A percentile compares a stretch with the other conserved stretches of the same genome.
These are phyloP conservation scores for Arge pagana DNA, from an alignment of 2,888 invertebrate species.

Conservation along the genomic window DNA sequence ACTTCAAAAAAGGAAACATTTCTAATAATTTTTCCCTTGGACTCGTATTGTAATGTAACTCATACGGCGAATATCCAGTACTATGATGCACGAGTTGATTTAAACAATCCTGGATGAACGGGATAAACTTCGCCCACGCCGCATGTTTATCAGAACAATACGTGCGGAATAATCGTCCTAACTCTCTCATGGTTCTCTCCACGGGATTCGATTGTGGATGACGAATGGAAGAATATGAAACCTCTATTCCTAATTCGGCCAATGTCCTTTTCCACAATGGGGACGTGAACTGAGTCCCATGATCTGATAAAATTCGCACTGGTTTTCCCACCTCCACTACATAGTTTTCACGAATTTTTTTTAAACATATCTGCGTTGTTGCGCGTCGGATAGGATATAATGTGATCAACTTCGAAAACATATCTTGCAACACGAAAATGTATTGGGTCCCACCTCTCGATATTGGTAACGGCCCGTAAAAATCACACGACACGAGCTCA, in stretches of 20 bases:
- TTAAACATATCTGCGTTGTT: conserved; percentile 10
- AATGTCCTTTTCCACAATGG: neutral
- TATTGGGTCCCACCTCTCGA: conserved; percentile 22
- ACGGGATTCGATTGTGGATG: conserved; percentile 25
- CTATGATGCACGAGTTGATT: conserved; percentile 11
- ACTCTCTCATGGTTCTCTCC: conserved; percentile 24
- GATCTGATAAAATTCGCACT: conserved; percentile 6
- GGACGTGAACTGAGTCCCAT: conserved; percentile 11
- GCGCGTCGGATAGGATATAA: conserved; percentile 24
- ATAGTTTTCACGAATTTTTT: conserved; percentile 13
- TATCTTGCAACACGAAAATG: conserved; percentile 21
- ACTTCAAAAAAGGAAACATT: neutral
- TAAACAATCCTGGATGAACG: neutral
- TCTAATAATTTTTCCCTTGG: neutral
- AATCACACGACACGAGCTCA: conserved; percentile 23
- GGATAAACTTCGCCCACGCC: conserved; percentile 6
- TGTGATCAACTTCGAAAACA: conserved; percentile 21
- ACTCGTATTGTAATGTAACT: neutral
- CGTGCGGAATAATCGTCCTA: conserved; percentile 18
- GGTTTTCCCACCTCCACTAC: conserved; percentile 16
- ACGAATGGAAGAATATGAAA: neutral
- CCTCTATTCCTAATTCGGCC: neutral
- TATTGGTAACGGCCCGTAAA: conserved; percentile 23
- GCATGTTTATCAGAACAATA: conserved; percentile 11
- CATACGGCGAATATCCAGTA: conserved; percentile 5